These are phyloP conservation scores for Therioaphis trifolii DNA, from an alignment of 2,888 invertebrate species.

Conservation along the genomic window DNA sequence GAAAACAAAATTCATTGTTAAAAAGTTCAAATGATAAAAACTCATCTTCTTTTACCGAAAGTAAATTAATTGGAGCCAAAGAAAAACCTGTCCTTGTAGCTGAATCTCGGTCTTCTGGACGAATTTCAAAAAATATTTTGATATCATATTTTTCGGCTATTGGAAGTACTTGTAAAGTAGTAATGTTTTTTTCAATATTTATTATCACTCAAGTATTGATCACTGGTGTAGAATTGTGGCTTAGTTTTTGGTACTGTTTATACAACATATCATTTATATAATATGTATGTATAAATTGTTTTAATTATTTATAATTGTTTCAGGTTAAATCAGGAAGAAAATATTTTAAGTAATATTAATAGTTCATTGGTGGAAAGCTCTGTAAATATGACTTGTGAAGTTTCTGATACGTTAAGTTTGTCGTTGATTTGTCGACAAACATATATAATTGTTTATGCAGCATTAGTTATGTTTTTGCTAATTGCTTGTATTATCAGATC, in stretches of 20 bases:
- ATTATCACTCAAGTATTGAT: constrained; percentile 74
- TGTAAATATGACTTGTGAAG: neutral
- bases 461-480: constrained; percentile 71
- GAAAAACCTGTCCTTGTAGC: constrained; percentile 15
- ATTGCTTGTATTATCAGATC: constrained; percentile 73
- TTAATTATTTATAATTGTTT: neutral
- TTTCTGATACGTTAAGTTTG: neutral
- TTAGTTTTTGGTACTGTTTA: constrained; percentile 69
- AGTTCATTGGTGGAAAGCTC: constrained; percentile 72
- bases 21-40: neutral
- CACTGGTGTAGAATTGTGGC: constrained; percentile 77
- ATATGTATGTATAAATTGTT: too few relatives aligned
- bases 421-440: constrained; percentile 45
- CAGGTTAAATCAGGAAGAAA: constrained; percentile 74
- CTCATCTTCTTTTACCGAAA: neutral
- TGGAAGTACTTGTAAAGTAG: constrained; percentile 75
- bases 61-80: neutral
- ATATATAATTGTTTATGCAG: constrained; percentile 74
- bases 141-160: constrained; percentile 78
- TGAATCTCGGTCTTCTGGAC: constrained; percentile 75
- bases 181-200: constrained; percentile 75
- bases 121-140: constrained; percentile 75
- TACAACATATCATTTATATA: too few relatives aligned
- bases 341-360: constrained; percentile 47
- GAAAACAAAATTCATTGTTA: too few relatives aligned